Conservation (phyloP, 2,797 vertebrate genomes). For the Sebastes flavidus region DNA sequence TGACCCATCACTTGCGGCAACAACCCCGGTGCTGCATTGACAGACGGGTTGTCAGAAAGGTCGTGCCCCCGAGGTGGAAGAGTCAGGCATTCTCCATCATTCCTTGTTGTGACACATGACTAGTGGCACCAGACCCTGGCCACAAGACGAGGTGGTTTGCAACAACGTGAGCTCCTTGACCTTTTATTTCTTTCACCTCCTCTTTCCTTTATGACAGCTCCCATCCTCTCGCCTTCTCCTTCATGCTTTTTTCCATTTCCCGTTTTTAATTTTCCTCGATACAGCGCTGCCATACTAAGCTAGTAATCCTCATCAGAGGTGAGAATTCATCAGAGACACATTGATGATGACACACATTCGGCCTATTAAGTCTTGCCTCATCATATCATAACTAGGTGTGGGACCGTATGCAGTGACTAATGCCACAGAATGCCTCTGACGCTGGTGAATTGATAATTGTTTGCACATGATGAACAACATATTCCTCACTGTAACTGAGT, state of each 20-base stretch:
- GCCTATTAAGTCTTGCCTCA: conserved; percentile 50
- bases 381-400: conserved; percentile 67
- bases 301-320: conserved; percentile 24
- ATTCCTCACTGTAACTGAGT: conserved; percentile 68
- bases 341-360: conserved; percentile 66
- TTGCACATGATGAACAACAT: conserved; percentile 72
- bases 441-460: conserved; percentile 74
- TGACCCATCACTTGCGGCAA: conserved; percentile 45
- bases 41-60: conserved; percentile 67
- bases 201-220: neutral
- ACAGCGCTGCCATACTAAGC: neutral
- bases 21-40: conserved; percentile 39
- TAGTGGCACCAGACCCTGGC: conserved; percentile 41
- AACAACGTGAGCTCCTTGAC: conserved; percentile 43
- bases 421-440: conserved; percentile 66
- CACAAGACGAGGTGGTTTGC: conserved; percentile 45
- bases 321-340: conserved; percentile 41
- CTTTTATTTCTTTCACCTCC: conserved; percentile 34
- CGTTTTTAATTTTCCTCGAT: neutral
- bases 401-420: conserved; percentile 73
- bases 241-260: neutral
- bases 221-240: neutral
- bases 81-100: conserved; percentile 32
- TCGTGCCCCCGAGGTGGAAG: conserved; percentile 51
- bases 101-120: conserved; percentile 70